These are phyloP conservation scores for Aptenodytes patagonicus DNA, from an alignment of 2,113 vertebrate species.

Conservation along the genomic window DNA sequence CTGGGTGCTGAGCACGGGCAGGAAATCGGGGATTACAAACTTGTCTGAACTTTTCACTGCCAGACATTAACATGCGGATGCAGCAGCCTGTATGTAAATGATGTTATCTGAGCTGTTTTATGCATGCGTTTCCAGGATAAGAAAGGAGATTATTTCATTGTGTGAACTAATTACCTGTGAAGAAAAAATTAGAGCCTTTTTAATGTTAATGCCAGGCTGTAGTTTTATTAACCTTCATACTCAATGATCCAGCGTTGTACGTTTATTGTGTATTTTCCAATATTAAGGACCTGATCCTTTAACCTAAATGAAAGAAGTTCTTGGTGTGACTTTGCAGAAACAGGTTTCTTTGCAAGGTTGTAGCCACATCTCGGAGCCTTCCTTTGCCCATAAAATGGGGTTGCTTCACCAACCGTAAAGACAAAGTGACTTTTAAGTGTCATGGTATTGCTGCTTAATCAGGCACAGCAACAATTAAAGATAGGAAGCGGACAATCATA, in stretches of 20 bases:
- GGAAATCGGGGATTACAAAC: constrained; percentile 46
- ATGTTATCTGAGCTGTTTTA: constrained; percentile 49
- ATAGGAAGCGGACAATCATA: not conserved
- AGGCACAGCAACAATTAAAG: not conserved
- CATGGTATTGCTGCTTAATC: not conserved
- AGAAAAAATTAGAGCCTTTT: constrained; percentile 40
- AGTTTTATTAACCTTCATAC: constrained; percentile 21
- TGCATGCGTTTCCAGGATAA: constrained; percentile 42
- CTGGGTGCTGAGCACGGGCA: constrained; percentile 38
- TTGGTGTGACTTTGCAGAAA: not conserved
- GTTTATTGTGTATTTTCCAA: constrained; percentile 14
- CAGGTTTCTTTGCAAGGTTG: not conserved
- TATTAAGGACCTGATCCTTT: not conserved
- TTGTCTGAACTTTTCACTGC: constrained; percentile 44
- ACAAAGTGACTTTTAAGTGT: not conserved
- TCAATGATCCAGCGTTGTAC: not conserved
- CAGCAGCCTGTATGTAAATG: constrained; percentile 49
- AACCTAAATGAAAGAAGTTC: not conserved
- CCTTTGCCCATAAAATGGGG: not conserved
- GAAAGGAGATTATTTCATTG: constrained; percentile 55
- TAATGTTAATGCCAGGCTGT: constrained; percentile 20
- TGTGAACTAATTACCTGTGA: constrained; percentile 56
- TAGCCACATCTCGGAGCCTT: not conserved
- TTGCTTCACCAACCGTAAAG: not conserved
- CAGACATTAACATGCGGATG: constrained; percentile 38